These are phyloP conservation scores for Melospiza melodia DNA, from an alignment of 2,113 vertebrate species.

Conservation along the genomic window DNA sequence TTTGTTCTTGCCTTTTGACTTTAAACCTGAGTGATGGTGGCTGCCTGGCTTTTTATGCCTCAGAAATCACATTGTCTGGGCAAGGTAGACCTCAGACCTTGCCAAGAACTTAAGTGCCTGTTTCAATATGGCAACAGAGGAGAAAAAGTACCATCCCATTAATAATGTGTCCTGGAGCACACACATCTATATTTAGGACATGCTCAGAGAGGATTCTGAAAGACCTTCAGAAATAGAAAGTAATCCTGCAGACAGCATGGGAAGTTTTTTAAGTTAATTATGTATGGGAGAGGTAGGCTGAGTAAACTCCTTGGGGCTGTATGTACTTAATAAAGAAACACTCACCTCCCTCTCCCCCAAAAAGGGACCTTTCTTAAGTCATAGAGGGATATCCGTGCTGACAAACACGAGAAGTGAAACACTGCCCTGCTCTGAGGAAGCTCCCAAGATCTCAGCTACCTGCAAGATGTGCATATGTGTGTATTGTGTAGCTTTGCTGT, in stretches of 20 bases:
- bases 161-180: not conserved
- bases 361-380: not conserved
- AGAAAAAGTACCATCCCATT: not conserved
- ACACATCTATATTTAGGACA: not conserved
- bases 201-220: not conserved
- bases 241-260: not conserved
- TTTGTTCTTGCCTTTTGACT: slow-evolving; percentile 67
- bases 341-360: not conserved
- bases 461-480: slow-evolving; percentile 48
- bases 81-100: not conserved
- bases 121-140: not conserved
- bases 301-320: not conserved
- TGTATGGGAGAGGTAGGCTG: not conserved
- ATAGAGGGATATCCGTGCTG: not conserved
- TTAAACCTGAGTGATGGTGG: not conserved
- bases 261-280: not conserved
- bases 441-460: not conserved
- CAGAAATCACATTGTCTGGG: not conserved
- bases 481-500: slow-evolving; percentile 65
- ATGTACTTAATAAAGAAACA: not conserved
- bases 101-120: not conserved
- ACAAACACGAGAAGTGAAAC: not conserved
- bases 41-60: not conserved
- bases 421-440: not conserved
- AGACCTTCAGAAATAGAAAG: not conserved